Percentiles rank a stretch among this genome's conserved stretches.
Conservation (phyloP, 2,797 vertebrate genomes). For the Sternarchorhynchus goeldii region DNA sequence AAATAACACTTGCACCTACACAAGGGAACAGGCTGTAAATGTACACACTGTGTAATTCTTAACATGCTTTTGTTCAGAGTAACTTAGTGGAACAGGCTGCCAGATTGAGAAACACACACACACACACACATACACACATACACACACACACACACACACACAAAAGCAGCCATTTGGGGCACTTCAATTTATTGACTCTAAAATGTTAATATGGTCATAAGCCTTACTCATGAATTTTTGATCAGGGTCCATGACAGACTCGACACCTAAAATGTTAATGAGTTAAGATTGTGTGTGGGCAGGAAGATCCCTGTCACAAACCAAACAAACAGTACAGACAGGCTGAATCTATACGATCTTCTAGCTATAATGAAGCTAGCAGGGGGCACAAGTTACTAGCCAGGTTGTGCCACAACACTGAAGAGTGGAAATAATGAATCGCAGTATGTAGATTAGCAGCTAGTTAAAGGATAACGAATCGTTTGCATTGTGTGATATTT, state of each 20-base stretch:
- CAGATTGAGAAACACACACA: conserved; percentile 30
- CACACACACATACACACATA: conserved; percentile 34
- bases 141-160: conserved; percentile 12
- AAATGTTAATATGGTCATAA: conserved; percentile 83
- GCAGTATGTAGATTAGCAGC: conserved; percentile 58
- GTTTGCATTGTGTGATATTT: conserved; percentile 42
- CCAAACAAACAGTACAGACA: conserved; percentile 72
- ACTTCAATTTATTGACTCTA: conserved; percentile 77
- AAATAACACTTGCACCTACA: conserved; percentile 48
- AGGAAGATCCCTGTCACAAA: conserved; percentile 66
- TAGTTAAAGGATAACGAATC: conserved; percentile 54
- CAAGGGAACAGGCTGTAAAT: conserved; percentile 1
- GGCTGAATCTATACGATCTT: conserved; percentile 63
- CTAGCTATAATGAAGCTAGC: conserved; percentile 63
- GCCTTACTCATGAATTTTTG: conserved; percentile 76
- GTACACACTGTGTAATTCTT: conserved; percentile 14
- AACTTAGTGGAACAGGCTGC: conserved; percentile 5
- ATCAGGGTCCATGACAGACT: conserved; percentile 72
- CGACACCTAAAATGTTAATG: conserved; percentile 83
- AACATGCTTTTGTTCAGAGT: conserved; percentile 18
- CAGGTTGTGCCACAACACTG: conserved; percentile 52
- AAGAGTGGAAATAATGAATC: conserved; percentile 62
- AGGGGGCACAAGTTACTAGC: conserved; percentile 58
- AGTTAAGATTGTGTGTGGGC: conserved; percentile 70
- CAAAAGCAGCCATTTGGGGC: conserved; percentile 49